Percentiles rank a stretch among this genome's conserved stretches.
Conservation (phyloP, 2,797 vertebrate species). For the Sebastes miniatus region DNA sequence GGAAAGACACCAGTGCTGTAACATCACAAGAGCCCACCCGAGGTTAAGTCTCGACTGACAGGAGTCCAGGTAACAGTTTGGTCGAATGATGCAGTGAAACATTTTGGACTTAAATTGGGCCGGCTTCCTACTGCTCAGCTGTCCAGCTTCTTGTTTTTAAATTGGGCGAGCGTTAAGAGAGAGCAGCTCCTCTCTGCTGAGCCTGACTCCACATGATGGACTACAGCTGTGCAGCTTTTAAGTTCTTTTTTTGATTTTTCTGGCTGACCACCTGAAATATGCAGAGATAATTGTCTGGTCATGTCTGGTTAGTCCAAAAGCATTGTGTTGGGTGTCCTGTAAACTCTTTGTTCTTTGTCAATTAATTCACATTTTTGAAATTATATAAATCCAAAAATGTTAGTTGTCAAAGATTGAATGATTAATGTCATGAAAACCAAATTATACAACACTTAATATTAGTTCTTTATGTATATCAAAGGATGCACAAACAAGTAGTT, state of each 20-base stretch:
- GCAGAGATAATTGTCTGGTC: not conserved
- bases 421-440: not conserved
- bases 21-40: slow-evolving; percentile 5
- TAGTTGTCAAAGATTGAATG: not conserved
- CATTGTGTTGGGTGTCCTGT: not conserved
- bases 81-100: slow-evolving; percentile 28
- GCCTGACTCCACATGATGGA: slow-evolving; percentile 6
- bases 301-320: not conserved
- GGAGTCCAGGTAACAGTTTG: not conserved
- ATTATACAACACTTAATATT: not conserved
- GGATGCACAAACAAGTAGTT: slow-evolving; percentile 3
- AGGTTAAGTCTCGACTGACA: not conserved
- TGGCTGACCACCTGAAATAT: not conserved
- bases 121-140: slow-evolving; percentile 20
- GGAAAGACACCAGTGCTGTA: not conserved
- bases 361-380: not conserved
- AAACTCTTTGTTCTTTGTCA: not conserved
- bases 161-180: slow-evolving; percentile 9
- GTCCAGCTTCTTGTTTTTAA: slow-evolving; percentile 35
- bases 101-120: slow-evolving; percentile 30
- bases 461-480: not conserved
- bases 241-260: not conserved
- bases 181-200: not conserved
- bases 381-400: not conserved
- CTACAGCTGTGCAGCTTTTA: slow-evolving; percentile 7